A percentile compares a stretch with the other conserved stretches of the same genome.
Conservation (phyloP, 2,113 vertebrate species). For the Chiloscyllium plagiosum region DNA sequence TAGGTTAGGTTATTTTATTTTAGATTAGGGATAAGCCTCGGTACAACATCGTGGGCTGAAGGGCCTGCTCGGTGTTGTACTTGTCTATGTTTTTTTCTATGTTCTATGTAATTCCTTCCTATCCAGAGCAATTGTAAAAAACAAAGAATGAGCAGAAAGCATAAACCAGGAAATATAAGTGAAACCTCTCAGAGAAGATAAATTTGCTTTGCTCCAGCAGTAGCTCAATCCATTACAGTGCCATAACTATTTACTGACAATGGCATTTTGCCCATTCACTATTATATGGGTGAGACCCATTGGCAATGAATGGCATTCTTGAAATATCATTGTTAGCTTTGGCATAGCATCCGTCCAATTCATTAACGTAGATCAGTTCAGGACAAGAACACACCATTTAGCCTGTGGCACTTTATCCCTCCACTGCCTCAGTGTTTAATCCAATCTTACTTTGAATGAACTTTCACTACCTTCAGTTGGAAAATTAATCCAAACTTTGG, state of each 20-base stretch:
- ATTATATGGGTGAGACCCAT: neutral
- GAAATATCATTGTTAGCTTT: neutral
- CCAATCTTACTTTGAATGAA: neutral
- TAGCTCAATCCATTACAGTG: neutral
- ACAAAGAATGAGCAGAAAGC: neutral
- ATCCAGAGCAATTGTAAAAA: neutral
- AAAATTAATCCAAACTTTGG: neutral
- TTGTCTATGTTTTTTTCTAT: too few relatives aligned
- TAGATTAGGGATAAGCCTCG: too few relatives aligned
- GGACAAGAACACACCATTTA: neutral
- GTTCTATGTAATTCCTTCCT: neutral
- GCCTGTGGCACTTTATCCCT: neutral
- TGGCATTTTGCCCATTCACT: neutral
- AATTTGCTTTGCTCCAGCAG: neutral
- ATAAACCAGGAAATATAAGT: neutral
- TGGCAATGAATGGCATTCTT: neutral
- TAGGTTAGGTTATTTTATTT: too few relatives aligned
- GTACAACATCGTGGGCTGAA: too few relatives aligned
- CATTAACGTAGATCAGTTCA: neutral
- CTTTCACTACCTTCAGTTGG: neutral
- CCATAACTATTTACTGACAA: neutral
- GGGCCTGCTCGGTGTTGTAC: too few relatives aligned
- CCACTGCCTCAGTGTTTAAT: too few relatives aligned
- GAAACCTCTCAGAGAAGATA: neutral
- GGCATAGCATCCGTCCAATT: neutral